Base-by-base conservation (phyloP, 2,888 invertebrate genomes). In the Scaptomyza parva region DNA sequence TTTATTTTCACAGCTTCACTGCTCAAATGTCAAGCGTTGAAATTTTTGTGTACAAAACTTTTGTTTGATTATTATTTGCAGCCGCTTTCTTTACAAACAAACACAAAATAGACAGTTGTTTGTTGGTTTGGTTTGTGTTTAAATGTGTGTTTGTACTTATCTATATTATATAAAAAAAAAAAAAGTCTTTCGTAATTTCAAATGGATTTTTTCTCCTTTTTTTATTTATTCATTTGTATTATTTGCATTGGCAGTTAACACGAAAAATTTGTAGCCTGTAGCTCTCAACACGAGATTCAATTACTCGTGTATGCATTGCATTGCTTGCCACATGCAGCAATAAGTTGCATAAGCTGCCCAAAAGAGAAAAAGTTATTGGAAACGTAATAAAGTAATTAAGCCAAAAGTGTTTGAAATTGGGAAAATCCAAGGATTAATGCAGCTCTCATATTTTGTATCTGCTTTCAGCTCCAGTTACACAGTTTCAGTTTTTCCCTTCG, bases 361-460 rank as follows among this genome's bases (percentile, higher is more conserved):
- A 63, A 30, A 35, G 7, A 2, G 1, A 14, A n/a, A 14, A 35
- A n/a, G 18, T 57, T n/a, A n/a, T 74, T 45, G 66, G 63, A 59
- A 17, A 58, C 63, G 55, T 70, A 70, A 79, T 81, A 61, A 78
- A 80, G 76, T 78, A 76, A 78, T 83, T 81, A 78, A 76, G 69
- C 52, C 59, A 63, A 63, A 40, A 44, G 58, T 30, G 7, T 20
- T 35, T 51, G 63, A 62, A 59, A 14, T 35, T n/a, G n/a, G n/a
- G n/a, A n/a, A n/a, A n/a, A n/a, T n/a, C n/a, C n/a, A n/a, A n/a
- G n/a, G n/a, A n/a, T n/a, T n/a, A n/a, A n/a, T n/a, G n/a, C n/a
- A n/a, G n/a, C 57, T 62, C 62, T 11, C 11, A 62, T 70, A 59
- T 64, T 17, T 20, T n/a, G n/a, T n/a, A n/a, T n/a, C n/a, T n/a